Evolutionary conservation across 2,888 invertebrate genomes (phyloP).

Genomic region (Caenorhabditis zanzibari): DNA sequence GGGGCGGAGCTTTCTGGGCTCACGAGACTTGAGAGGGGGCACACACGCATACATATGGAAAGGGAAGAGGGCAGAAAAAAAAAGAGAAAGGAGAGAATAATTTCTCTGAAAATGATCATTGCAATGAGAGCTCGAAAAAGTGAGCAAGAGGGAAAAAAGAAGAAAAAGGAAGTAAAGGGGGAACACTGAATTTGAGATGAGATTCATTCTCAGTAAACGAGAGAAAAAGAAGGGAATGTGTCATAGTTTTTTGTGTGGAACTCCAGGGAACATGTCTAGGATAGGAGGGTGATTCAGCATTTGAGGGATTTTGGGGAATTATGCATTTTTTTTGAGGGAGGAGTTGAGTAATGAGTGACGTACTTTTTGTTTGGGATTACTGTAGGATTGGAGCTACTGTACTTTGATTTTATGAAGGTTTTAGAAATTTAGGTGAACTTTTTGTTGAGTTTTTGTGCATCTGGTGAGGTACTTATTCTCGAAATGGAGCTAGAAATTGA

Average conservation of each 20-base stretch:
- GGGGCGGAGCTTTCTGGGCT: neutral
- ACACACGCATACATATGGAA: neutral
- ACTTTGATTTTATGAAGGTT: too few relatives aligned
- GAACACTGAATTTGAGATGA: neutral
- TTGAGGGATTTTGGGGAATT: neutral
- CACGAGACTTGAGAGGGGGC: constrained; percentile 10
- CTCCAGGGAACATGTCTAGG: neutral
- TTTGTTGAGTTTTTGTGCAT: too few relatives aligned
- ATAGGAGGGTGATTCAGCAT: neutral
- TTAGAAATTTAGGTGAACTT: too few relatives aligned
- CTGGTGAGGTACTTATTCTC: too few relatives aligned
- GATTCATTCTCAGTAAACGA: neutral
- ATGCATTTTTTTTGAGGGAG: neutral
- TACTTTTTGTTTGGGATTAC: too few relatives aligned
- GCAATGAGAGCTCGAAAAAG: neutral
- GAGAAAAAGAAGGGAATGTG: neutral
- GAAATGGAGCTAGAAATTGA: too few relatives aligned
- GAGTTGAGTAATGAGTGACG: too few relatives aligned
- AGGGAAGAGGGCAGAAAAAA: constrained; percentile 10
- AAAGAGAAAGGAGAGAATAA: neutral
- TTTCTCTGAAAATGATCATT: neutral
- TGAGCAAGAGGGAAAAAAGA: neutral
- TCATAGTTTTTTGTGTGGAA: neutral
- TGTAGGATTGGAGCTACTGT: too few relatives aligned
- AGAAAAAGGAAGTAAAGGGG: neutral